Base-by-base conservation (phyloP, 2,888 invertebrate genomes). In the Cantharis flavilabris region DNA sequence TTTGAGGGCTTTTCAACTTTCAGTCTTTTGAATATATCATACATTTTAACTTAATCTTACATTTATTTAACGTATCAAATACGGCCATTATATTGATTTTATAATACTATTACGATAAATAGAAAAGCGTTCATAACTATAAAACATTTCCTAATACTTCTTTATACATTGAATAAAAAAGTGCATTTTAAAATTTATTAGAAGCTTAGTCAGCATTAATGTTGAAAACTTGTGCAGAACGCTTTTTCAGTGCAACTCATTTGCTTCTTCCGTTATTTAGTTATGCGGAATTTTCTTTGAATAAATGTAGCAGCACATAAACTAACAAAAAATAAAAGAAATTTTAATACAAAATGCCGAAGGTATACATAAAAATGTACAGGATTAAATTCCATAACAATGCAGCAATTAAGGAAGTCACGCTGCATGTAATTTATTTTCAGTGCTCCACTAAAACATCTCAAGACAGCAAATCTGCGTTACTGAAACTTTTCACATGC, bases 41-140 rank as follows among this genome's bases (percentile, higher is more conserved):
- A 71, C 71, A 67, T 77, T 73, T 76, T 71, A 76, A 73, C 70
- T 49, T 23, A 69, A 70, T 73, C 20, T 64, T 20, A 49, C 69
- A 49, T 49, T 49, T 49, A 49, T 49, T 49, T 13, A 49, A n/a
- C n/a, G n/a, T n/a, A 49, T 49, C 49, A 49, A 49, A 49, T 49
- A 4, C 49, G 49, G 0, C n/a, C 49, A 7, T 49, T 49, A 49
- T n/a, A 33, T 49, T n/a, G 49, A n/a, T 49, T 49, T n/a, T 49
- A 49, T 49, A 9, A n/a, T 49, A n/a, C 49, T n/a, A 1, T 49
- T 49, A 49, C n/a, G 49, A 49, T 49, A n/a, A n/a, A 49, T n/a
- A n/a, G n/a, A 1, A n/a, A n/a, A 49, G 7, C 9, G 26, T 26
- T 23, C 26, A 9, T 9, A n/a, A n/a, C n/a, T n/a, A 26, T 7